Conservation (phyloP, 2,113 vertebrate species). For the Toxotes chatareus region DNA sequence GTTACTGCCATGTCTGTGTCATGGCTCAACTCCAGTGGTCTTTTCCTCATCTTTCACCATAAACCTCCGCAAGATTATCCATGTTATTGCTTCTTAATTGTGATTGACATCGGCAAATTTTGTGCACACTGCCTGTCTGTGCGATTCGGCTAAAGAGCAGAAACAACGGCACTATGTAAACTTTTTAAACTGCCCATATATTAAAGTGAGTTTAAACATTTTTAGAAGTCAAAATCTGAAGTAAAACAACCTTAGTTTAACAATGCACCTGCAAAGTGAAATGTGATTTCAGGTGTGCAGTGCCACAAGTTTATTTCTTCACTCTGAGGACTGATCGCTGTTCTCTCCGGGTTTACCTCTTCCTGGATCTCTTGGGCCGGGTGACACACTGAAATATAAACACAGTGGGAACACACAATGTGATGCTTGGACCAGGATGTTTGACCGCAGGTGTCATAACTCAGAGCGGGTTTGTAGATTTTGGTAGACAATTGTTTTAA, state of each 20-base stretch:
- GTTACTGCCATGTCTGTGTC: slow-evolving; percentile 74
- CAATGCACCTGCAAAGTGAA: slow-evolving; percentile 45
- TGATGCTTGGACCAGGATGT: slow-evolving; percentile 68
- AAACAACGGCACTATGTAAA: not conserved
- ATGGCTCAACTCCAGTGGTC: slow-evolving; percentile 64
- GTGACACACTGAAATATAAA: slow-evolving; percentile 67
- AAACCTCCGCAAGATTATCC: slow-evolving; percentile 63
- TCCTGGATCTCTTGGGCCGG: slow-evolving; percentile 44
- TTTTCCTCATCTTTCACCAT: slow-evolving; percentile 63
- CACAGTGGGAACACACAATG: slow-evolving; percentile 46
- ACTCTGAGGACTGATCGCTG: slow-evolving; percentile 17
- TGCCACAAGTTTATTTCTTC: slow-evolving; percentile 62
- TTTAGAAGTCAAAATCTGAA: slow-evolving; percentile 1
- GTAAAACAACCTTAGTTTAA: slow-evolving; percentile 7
- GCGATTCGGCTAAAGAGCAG: slow-evolving; percentile 5
- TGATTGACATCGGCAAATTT: slow-evolving; percentile 60
- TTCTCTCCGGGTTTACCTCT: slow-evolving; percentile 42
- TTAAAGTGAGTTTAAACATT: not conserved
- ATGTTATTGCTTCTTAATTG: slow-evolving; percentile 65
- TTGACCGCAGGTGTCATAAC: slow-evolving; percentile 73
- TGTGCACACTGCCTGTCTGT: slow-evolving; percentile 16
- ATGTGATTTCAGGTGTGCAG: slow-evolving; percentile 75
- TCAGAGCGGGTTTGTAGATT: slow-evolving; percentile 64
- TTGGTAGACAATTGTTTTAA: slow-evolving; percentile 69
- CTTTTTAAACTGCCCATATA: slow-evolving; percentile 24